Evolutionary conservation across 30 jellyfish, hydroid and myxozoan species (phyloP), one percentile per base, ranked within the genome.

Genomic region (Rhopilema esculentum): DNA sequence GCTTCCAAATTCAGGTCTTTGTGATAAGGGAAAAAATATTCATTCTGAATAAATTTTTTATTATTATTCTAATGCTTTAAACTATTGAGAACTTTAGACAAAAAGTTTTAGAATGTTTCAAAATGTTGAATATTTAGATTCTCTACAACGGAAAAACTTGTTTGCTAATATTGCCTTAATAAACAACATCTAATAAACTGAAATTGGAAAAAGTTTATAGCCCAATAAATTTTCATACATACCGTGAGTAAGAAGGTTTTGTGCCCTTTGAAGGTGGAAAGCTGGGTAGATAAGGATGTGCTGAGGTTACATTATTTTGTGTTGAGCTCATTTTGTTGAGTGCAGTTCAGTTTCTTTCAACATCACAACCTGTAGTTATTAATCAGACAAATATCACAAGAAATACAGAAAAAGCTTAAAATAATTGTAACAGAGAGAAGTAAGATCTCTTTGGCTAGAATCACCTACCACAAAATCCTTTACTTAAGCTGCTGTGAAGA

Each of bases 221-320:
- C 57, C 12, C 9, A 2, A 40, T 12, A 40, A n/a, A 40, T 40
- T 40, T 2, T 40, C 0, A 24, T 1, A 79, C 70, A 64, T 15
- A 85, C 94, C 94, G 73, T 23, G 94, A 40, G 49, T 85, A 85
- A 0, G 88, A 85, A 8, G 94, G 88, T 79, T 85, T 85, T 23
- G 72, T 62, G 62, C 66, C 63, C 79, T 75, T 85, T 48, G 88
- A 68, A 26, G 94, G 94, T 67, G 94, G 94, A 66, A 74, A 75
- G 21, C 80, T 65, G 0, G 94, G 94, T 27, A 85, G 27, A 48
- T 85, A 85, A 19, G 87, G 50, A 62, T 21, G 62, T 12, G 88
- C 9, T 6, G 85, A 70, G 24, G 79, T 52, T 0, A 78, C 17
- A 27, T 61, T 12, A 69, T 78, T 78, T n/a, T 66, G 21, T 23